Percentiles rank a stretch among this genome's conserved stretches.
phyloP scores from a whole-genome alignment of 2,113 vertebrate species.

The Xiphophorus maculatus region DNA sequence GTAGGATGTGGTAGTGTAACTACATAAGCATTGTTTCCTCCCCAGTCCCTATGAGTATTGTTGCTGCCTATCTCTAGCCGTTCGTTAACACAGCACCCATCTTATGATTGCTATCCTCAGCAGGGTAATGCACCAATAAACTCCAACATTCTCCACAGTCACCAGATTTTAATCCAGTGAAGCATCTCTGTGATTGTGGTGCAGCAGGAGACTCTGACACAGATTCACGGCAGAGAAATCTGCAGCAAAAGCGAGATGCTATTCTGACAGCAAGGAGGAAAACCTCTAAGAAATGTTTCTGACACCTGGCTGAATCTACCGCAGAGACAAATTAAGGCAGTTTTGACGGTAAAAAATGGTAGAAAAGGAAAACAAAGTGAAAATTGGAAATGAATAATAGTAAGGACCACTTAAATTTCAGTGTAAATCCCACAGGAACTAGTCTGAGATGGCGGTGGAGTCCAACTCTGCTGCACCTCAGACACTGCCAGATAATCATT shows the following conservation, averaged over 20 bases:
- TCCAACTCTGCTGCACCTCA: constrained; percentile 22
- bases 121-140: no score
- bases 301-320: not conserved
- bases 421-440: not conserved
- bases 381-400: not conserved
- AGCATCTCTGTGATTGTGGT: no score
- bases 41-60: no score
- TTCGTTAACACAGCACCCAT: no score
- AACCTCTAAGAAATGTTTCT: not conserved
- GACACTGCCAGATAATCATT: constrained; percentile 51
- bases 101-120: no score
- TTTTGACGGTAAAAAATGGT: not conserved
- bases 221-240: not conserved
- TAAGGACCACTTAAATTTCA: not conserved
- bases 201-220: not conserved
- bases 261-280: not conserved
- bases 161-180: no score
- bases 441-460: constrained; percentile 5
- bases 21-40: no score
- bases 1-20: no score
- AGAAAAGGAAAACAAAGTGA: not conserved
- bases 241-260: no score
- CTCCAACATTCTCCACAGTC: no score
- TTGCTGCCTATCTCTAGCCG: no score
- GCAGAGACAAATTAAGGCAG: not conserved